Percentiles rank a stretch among this genome's conserved stretches.
These are phyloP conservation scores for Aleadryas rufinucha DNA, from an alignment of 2,113 vertebrate species.

Conservation along the genomic window DNA sequence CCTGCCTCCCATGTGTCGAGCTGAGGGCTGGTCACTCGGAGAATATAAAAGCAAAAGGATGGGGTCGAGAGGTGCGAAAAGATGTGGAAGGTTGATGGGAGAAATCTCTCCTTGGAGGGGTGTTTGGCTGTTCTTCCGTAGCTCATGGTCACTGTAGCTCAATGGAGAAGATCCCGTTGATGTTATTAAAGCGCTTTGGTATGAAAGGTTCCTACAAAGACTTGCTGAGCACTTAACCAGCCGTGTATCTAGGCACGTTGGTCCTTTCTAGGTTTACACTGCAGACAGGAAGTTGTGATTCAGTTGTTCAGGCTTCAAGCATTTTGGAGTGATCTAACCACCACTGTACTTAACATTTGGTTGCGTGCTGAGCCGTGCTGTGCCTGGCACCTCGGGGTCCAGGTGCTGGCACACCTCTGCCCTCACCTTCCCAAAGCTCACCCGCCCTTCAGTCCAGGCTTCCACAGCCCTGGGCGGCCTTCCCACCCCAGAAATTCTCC, in stretches of 20 bases:
- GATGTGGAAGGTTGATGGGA: not conserved
- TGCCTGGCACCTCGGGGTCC: not conserved
- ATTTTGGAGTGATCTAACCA: not conserved
- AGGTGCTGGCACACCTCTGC: not conserved
- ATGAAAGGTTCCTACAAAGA: not conserved
- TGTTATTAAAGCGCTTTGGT: not conserved
- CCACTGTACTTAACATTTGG: fast-evolving
- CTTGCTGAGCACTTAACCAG: not conserved
- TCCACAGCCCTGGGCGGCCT: not conserved
- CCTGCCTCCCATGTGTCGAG: fast-evolving
- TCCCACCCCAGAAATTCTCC: not conserved
- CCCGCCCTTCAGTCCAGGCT: not conserved
- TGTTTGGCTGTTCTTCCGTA: not conserved
- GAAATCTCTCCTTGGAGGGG: not conserved
- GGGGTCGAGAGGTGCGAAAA: not conserved
- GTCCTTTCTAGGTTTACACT: not conserved
- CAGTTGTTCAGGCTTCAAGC: not conserved
- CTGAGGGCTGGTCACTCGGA: not conserved
- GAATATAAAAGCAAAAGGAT: not conserved
- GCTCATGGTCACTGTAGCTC: not conserved
- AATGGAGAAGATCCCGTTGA: not conserved
- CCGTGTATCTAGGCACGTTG: fast-evolving
- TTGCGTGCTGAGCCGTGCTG: fast-evolving
- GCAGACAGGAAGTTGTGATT: not conserved
- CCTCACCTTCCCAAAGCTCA: not conserved